phyloP scores from a whole-genome alignment of 2,888 invertebrate species.

The Lysandra bellargus region DNA sequence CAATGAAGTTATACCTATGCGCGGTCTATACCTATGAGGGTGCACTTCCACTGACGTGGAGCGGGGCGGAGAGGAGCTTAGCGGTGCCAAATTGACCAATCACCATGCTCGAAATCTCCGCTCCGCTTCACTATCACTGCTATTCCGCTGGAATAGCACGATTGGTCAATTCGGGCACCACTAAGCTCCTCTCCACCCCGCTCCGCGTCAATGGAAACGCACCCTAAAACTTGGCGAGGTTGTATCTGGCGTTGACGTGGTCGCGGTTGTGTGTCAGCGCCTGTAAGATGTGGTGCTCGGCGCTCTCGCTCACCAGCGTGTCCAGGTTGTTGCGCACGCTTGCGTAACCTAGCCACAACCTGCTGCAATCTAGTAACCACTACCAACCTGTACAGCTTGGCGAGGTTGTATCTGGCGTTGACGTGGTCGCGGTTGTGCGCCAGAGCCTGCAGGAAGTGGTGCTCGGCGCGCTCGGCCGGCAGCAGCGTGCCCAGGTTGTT shows the following conservation, averaged over 20 bases:
- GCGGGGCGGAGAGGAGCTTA: too few species aligned
- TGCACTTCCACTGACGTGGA: too few species aligned
- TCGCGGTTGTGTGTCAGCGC: constrained; percentile 86
- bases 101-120: too few species aligned
- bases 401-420: constrained; percentile 92
- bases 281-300: constrained; percentile 88
- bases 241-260: constrained; percentile 92
- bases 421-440: constrained; percentile 87
- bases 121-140: too few species aligned
- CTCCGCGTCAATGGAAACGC: too few species aligned
- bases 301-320: constrained; percentile 86
- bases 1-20: too few species aligned
- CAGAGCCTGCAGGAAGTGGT: constrained; percentile 87
- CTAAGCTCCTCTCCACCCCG: too few species aligned
- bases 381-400: constrained; percentile 82
- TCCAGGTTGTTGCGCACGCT: constrained; percentile 94
- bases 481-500: constrained; percentile 92
- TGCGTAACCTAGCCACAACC: constrained; percentile 91
- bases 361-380: constrained; percentile 52
- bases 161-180: too few species aligned
- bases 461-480: constrained; percentile 85
- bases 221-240: constrained; percentile 82
- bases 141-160: too few species aligned
- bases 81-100: too few species aligned
- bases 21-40: too few species aligned